phyloP scores from a whole-genome alignment of 2,888 invertebrate genomes.

The Eutolmus rufibarbis region DNA sequence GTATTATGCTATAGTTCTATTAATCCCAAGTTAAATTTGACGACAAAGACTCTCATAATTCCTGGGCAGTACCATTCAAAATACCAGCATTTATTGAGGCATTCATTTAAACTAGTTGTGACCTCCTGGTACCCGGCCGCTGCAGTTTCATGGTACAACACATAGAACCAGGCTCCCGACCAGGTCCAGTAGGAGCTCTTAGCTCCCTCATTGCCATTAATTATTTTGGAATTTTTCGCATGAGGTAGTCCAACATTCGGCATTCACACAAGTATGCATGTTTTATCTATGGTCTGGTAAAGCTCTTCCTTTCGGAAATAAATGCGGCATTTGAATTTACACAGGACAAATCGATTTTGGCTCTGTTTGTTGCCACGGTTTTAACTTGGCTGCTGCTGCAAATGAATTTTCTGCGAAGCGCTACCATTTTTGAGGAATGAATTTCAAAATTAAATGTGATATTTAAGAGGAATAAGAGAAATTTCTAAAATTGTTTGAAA shows the following conservation, averaged over 20 bases:
- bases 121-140: not conserved
- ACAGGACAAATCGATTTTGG: slow-evolving; percentile 21
- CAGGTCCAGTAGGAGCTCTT: not conserved
- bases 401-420: not conserved
- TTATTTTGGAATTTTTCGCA: slow-evolving; percentile 28
- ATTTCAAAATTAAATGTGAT: not conserved
- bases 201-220: slow-evolving; percentile 23
- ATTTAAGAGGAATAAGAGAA: not conserved
- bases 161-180: not conserved
- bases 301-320: slow-evolving; percentile 26
- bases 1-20: not conserved
- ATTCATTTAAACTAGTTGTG: not conserved
- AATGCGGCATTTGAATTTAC: slow-evolving; percentile 25
- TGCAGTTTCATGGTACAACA: not conserved
- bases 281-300: slow-evolving; percentile 28
- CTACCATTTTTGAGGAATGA: not conserved
- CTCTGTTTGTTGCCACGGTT: not conserved
- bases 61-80: not conserved
- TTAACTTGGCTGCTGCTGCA: not conserved
- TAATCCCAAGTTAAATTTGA: not conserved
- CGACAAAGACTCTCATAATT: not conserved
- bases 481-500: not conserved
- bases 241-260: slow-evolving; percentile 16
- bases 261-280: slow-evolving; percentile 11
- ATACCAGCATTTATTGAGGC: not conserved